Evolutionary conservation across 2,113 vertebrate genomes (phyloP), one percentile per base, ranked within the genome.

Genomic region (Lagopus muta): DNA sequence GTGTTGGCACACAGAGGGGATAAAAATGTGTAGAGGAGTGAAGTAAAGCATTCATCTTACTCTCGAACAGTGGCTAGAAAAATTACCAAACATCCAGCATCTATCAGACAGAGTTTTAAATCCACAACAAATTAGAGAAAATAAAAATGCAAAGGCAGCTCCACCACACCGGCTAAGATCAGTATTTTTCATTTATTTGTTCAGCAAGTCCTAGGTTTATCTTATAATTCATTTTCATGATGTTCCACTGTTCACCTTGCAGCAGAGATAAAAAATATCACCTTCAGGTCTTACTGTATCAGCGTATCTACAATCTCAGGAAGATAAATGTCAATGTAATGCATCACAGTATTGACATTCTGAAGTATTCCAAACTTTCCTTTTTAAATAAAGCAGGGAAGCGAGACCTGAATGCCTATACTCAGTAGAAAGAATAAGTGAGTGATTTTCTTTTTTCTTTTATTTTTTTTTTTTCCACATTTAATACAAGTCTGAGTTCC

Each of bases 311-410:
- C 67, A 91, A 3, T 82, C 67, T 66, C 43, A 28, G 54, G 55
- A 89, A 91, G 84, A 87, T 85, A 91, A 91, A 95, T 5, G 28
- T 88, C 60, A 17, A 4, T 77, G 75, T 38, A 74, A 73, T 89
- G 30, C 60, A 80, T 87, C 71, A 71, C 2, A 34, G 47, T 64
- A 45, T 24, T 85, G 89, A 88, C 64, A 71, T 64, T 80, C 72
- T 91, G 55, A 80, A 85, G 21, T 69, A 81, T 92, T 87, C 40
- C 64, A 83, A 86, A 92, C 55, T 92, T 73, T 19, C 27, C 22
- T 73, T 86, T 91, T 91, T 45, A 58, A 92, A 76, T 87, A 20
- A 4, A 89, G 18, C 20, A 13, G 3, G 11, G 17, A 80, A 77
- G 50, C 78, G 48, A 47, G 17, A 38, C 83, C 73, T 36, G 28